phyloP scores from a whole-genome alignment of 2,888 invertebrate species.

The Hyalella azteca region DNA sequence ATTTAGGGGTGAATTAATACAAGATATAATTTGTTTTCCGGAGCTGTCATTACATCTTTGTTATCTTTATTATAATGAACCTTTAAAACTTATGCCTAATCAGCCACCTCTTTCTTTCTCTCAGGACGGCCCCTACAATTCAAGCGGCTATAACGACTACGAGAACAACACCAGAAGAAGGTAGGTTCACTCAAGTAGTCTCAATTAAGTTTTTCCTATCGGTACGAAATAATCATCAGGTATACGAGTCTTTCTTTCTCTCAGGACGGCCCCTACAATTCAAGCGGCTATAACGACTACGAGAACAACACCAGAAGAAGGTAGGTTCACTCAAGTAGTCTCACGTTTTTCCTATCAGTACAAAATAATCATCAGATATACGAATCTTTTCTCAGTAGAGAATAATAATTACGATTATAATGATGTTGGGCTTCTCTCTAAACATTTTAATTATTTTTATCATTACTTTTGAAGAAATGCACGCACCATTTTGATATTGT shows the following conservation, averaged over 20 bases:
- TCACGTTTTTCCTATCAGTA: no score
- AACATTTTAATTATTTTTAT: no score
- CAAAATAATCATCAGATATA: no score
- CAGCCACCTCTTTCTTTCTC: neutral
- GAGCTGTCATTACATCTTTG: neutral
- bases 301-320: slow-evolving; percentile 22
- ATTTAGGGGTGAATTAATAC: no score
- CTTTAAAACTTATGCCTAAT: neutral
- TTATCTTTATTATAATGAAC: neutral
- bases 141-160: neutral
- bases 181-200: neutral
- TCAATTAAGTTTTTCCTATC: no score
- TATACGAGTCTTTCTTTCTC: neutral
- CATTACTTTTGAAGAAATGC: no score
- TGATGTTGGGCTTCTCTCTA: no score
- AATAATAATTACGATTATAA: no score
- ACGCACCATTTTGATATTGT: no score
- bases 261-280: slow-evolving; percentile 16
- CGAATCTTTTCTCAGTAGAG: no score
- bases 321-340: neutral
- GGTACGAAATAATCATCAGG: no score
- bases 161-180: slow-evolving; percentile 22
- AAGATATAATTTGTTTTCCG: no score
- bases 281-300: neutral
- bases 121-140: slow-evolving; percentile 16